Conservation (phyloP, 2,113 vertebrate species). For the Trogon melanurus region DNA sequence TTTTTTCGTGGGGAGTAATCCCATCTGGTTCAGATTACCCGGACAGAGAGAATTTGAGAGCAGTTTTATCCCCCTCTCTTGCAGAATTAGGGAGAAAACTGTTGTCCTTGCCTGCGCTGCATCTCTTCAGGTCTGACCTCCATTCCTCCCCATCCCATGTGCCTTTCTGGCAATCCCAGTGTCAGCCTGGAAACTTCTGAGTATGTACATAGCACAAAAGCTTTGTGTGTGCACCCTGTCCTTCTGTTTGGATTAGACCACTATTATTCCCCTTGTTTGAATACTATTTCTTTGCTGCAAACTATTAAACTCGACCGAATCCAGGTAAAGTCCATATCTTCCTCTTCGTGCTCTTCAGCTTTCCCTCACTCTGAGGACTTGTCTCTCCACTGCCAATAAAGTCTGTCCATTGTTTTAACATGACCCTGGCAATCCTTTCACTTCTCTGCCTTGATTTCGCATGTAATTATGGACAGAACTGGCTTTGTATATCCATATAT, state of each 20-base stretch:
- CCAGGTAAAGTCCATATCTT: not conserved
- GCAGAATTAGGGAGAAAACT: no score
- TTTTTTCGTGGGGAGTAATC: not conserved
- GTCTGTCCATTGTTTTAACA: not conserved
- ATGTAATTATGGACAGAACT: not conserved
- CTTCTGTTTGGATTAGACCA: not conserved
- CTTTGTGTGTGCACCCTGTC: not conserved
- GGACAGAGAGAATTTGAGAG: not conserved
- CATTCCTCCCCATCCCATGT: fast-evolving
- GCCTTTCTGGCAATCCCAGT: not conserved
- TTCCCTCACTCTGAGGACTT: not conserved
- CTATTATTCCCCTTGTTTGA: not conserved
- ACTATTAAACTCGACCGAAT: not conserved
- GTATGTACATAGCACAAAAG: not conserved
- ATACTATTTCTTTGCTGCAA: not conserved
- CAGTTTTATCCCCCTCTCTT: not conserved
- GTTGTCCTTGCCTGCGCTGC: not conserved
- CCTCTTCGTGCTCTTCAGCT: not conserved
- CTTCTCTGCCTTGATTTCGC: not conserved
- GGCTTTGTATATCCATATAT: not conserved
- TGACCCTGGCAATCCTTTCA: not conserved
- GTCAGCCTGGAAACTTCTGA: not conserved
- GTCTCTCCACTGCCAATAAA: not conserved
- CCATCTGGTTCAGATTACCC: not conserved
- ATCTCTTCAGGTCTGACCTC: not conserved